Percentiles rank a stretch among this genome's conserved stretches.
phyloP scores from a whole-genome alignment of 1,140 invertebrate genomes.

The Neodiprion pinetum region DNA sequence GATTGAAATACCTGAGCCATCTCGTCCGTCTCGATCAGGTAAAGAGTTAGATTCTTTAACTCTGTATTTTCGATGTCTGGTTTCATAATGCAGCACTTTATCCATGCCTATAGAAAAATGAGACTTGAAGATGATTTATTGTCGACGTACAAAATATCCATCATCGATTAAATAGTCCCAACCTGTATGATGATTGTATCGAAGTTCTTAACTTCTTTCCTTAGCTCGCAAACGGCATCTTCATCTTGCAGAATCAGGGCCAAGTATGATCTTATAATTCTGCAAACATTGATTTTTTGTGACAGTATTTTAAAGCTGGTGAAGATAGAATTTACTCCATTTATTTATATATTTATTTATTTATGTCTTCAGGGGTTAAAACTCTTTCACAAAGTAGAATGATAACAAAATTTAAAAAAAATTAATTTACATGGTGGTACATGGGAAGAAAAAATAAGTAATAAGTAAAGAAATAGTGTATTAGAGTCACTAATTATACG shows the following conservation, averaged over 20 bases:
- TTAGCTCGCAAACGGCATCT: constrained; percentile 33
- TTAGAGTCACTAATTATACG: too few species aligned
- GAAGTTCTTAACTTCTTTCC: constrained; percentile 44
- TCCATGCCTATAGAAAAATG: constrained; percentile 46
- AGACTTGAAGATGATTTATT: constrained; percentile 12
- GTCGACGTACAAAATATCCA: not conserved
- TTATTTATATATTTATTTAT: too few species aligned
- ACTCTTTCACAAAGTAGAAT: too few species aligned
- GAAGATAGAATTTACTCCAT: not conserved
- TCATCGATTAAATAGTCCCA: not conserved
- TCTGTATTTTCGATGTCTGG: constrained; percentile 36
- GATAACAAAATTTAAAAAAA: too few species aligned
- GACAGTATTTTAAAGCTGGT: not conserved
- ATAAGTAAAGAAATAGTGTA: too few species aligned
- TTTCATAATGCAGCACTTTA: constrained; percentile 52
- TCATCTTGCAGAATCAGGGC: constrained; percentile 41
- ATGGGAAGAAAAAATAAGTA: too few species aligned
- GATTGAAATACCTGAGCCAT: constrained; percentile 44
- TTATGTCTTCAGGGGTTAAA: too few species aligned
- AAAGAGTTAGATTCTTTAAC: constrained; percentile 43
- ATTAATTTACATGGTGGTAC: too few species aligned
- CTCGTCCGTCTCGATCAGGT: constrained; percentile 40
- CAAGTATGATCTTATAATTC: constrained; percentile 50
- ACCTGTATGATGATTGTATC: constrained; percentile 51
- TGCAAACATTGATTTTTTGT: constrained; percentile 29